A percentile compares a stretch with the other conserved stretches of the same genome.
These are phyloP conservation scores for Scelioninae gen. 1 DNA, from an alignment of 2,888 invertebrate genomes.

Conservation along the genomic window DNA sequence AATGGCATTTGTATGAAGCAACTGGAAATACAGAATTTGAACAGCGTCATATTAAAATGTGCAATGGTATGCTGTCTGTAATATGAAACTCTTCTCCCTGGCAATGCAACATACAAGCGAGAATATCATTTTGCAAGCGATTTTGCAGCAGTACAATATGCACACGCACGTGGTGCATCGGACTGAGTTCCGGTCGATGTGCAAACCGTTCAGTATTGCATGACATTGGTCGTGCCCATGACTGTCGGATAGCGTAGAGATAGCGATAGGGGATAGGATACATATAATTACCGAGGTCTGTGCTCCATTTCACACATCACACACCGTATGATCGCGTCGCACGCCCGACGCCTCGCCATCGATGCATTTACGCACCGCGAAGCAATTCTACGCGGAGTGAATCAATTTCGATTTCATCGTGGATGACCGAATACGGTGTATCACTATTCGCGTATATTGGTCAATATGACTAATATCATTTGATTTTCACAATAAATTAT, in stretches of 20 bases:
- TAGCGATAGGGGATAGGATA: constrained; percentile 79
- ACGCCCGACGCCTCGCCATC: constrained; percentile 80
- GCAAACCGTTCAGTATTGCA: constrained; percentile 74
- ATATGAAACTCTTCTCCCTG: constrained; percentile 66
- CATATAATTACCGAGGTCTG: constrained; percentile 81
- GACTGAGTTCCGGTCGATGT: constrained; percentile 74
- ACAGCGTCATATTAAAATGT: constrained; percentile 66
- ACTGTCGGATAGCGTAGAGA: constrained; percentile 70
- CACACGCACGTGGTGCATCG: constrained; percentile 81
- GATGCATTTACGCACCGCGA: constrained; percentile 72
- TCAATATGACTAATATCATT: constrained; percentile 58
- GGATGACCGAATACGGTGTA: constrained; percentile 68
- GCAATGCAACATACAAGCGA: constrained; percentile 50
- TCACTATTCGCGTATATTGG: constrained; percentile 61
- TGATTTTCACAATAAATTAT: constrained; percentile 46
- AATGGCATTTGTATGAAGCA: constrained; percentile 44
- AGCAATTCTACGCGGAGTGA: constrained; percentile 73
- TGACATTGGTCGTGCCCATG: constrained; percentile 74
- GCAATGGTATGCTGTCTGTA: constrained; percentile 57
- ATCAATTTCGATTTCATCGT: constrained; percentile 75
- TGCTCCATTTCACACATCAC: constrained; percentile 83
- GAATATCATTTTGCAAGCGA: constrained; percentile 63
- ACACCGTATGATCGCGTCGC: constrained; percentile 81
- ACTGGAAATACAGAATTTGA: constrained; percentile 55
- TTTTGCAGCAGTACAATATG: constrained; percentile 75